phyloP scores from a whole-genome alignment of 2,113 vertebrate genomes.

The Uria aalge region DNA sequence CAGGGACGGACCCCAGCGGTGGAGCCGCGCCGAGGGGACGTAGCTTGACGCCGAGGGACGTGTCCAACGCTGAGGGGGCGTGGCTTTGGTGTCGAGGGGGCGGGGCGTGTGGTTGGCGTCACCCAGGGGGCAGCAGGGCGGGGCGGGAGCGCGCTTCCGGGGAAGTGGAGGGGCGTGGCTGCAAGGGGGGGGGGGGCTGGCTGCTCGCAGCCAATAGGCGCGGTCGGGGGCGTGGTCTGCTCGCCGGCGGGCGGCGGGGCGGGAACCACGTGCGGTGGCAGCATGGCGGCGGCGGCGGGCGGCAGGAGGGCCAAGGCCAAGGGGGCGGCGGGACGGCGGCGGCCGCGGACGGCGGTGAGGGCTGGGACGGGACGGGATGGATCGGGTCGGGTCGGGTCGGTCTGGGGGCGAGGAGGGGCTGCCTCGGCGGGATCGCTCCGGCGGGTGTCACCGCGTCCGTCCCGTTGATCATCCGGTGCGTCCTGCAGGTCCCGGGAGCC shows the following conservation, averaged over 20 bases:
- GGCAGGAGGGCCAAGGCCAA: not conserved
- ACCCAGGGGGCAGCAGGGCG: not conserved
- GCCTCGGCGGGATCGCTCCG: not conserved
- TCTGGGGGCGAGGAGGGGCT: slow-evolving; percentile 36
- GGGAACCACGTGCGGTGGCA: not conserved
- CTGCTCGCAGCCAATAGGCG: not conserved
- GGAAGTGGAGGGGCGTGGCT: not conserved
- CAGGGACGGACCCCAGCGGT: too few relatives aligned
- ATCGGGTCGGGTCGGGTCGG: not conserved
- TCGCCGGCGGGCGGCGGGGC: accelerated
- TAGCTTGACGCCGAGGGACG: too few relatives aligned
- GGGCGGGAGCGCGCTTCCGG: not conserved
- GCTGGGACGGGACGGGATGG: accelerated
- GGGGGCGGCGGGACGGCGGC: not conserved
- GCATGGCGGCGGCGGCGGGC: not conserved
- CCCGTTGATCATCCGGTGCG: not conserved
- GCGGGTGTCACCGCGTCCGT: too few relatives aligned
- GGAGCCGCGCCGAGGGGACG: not conserved
- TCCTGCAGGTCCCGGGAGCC: not conserved
- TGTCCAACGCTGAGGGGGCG: too few relatives aligned
- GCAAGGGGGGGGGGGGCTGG: not conserved
- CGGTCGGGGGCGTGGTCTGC: not conserved
- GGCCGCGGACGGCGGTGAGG: not conserved
- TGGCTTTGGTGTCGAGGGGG: not conserved
- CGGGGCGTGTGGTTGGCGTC: not conserved